Evolutionary conservation across 2,797 vertebrate genomes (phyloP).

Genomic region (Halcyon badia): DNA sequence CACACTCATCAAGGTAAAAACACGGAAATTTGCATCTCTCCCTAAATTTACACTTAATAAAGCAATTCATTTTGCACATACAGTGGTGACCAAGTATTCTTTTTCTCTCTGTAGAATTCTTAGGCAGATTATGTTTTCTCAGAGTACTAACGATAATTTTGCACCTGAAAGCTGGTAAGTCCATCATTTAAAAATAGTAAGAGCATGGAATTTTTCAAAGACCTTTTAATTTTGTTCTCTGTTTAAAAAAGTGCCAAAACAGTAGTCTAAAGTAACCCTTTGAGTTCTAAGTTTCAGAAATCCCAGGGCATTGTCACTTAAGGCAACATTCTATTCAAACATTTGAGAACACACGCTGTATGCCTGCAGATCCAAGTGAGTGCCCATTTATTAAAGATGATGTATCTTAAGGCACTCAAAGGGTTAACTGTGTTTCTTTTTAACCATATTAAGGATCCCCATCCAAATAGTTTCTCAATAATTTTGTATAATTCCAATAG

Average conservation of each 20-base stretch:
- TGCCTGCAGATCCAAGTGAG: constrained; percentile 9
- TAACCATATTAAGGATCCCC: constrained; percentile 62
- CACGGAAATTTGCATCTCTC: constrained; percentile 10
- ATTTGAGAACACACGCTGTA: background rate
- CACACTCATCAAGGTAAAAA: background rate
- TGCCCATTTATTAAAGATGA: background rate
- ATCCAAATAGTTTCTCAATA: background rate
- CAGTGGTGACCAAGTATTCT: background rate
- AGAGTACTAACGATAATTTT: background rate
- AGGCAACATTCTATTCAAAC: background rate
- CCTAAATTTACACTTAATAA: constrained; percentile 16
- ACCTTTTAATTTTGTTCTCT: background rate
- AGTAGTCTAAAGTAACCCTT: constrained; percentile 47
- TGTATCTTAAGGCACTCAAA: constrained; percentile 73
- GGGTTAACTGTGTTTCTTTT: constrained; percentile 42
- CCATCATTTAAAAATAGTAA: background rate
- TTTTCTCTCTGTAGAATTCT: background rate
- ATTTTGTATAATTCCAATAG: constrained; percentile 27
- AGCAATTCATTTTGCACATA: constrained; percentile 1
- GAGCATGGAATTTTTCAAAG: background rate
- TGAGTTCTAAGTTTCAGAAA: constrained; percentile 48
- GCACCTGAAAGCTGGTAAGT: background rate
- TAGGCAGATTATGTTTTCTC: background rate
- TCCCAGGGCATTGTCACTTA: constrained; percentile 21
- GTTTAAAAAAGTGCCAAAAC: background rate